Evolutionary conservation across 1,140 invertebrate species (phyloP).

Genomic region (Latrodectus geometricus): DNA sequence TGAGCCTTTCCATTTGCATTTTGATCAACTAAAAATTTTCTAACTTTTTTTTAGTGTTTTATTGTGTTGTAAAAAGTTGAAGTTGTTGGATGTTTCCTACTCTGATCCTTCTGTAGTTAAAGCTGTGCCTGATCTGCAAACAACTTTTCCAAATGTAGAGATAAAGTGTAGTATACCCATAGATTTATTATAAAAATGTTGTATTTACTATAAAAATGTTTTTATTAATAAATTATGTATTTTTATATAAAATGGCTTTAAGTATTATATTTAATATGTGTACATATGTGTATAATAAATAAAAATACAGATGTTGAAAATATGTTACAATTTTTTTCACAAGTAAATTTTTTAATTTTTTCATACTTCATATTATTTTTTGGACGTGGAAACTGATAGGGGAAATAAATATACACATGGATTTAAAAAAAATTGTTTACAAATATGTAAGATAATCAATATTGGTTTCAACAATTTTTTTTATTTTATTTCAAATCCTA

Average conservation of each 20-base stretch:
- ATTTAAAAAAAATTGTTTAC: too few species aligned
- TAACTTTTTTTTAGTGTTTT: slow-evolving; percentile 75
- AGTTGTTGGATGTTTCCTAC: slow-evolving; percentile 86
- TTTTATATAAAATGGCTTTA: not conserved
- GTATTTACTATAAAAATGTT: not conserved
- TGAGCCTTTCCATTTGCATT: too few species aligned
- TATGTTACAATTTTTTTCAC: not conserved
- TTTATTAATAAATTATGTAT: not conserved
- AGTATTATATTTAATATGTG: not conserved
- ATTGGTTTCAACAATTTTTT: too few species aligned
- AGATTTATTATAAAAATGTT: too few species aligned
- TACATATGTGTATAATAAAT: not conserved
- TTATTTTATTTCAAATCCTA: too few species aligned
- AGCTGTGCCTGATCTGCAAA: not conserved
- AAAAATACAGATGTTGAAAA: not conserved
- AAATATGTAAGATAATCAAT: too few species aligned
- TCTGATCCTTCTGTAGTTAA: slow-evolving; percentile 72
- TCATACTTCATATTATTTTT: too few species aligned
- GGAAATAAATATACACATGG: too few species aligned
- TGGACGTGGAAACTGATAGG: too few species aligned
- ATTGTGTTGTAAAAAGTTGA: slow-evolving; percentile 76
- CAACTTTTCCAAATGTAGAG: slow-evolving; percentile 26
- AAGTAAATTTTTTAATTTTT: not conserved
- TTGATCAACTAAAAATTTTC: too few species aligned
- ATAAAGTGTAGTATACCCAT: slow-evolving; percentile 35